Percentiles rank a stretch among this genome's conserved stretches.
These are phyloP conservation scores for Cyprinodon diabolis DNA, from an alignment of 2,797 vertebrate genomes.

Conservation along the genomic window DNA sequence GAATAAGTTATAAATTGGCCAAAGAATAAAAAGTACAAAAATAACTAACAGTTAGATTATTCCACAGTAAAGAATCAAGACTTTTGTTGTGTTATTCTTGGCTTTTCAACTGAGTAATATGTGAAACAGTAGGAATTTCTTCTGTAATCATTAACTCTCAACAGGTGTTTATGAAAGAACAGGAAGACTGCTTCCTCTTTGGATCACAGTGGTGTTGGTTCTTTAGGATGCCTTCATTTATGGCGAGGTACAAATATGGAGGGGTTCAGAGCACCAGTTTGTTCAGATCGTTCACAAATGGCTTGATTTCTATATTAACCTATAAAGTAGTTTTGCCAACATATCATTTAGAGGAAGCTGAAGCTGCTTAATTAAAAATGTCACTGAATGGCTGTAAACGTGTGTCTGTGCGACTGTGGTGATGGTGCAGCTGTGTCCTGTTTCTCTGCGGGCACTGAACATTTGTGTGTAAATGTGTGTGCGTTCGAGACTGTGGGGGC, in stretches of 20 bases:
- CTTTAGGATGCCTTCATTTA: neutral
- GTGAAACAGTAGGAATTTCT: neutral
- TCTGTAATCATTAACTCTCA: neutral
- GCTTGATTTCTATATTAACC: constrained; percentile 42
- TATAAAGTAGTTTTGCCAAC: constrained; percentile 30
- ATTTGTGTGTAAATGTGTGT: constrained; percentile 20
- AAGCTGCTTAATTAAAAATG: constrained; percentile 47
- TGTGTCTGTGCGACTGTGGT: constrained; percentile 41
- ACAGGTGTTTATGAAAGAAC: neutral
- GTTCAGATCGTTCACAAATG: constrained; percentile 22
- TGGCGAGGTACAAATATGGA: constrained; percentile 14
- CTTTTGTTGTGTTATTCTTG: neutral
- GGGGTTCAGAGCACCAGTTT: constrained; percentile 16
- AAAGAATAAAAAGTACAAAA: neutral
- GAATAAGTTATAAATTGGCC: neutral
- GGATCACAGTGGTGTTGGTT: neutral
- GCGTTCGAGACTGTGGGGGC: constrained; percentile 21
- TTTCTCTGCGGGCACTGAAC: constrained; percentile 32
- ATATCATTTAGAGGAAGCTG: constrained; percentile 57
- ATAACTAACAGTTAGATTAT: neutral
- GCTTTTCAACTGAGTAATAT: no score
- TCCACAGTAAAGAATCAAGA: neutral
- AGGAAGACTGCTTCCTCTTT: neutral
- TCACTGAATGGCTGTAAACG: constrained; percentile 49
- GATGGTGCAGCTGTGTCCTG: constrained; percentile 66